These are phyloP conservation scores for Crocuta crocuta DNA, from an alignment of 2,113 vertebrate genomes.

Conservation along the genomic window DNA sequence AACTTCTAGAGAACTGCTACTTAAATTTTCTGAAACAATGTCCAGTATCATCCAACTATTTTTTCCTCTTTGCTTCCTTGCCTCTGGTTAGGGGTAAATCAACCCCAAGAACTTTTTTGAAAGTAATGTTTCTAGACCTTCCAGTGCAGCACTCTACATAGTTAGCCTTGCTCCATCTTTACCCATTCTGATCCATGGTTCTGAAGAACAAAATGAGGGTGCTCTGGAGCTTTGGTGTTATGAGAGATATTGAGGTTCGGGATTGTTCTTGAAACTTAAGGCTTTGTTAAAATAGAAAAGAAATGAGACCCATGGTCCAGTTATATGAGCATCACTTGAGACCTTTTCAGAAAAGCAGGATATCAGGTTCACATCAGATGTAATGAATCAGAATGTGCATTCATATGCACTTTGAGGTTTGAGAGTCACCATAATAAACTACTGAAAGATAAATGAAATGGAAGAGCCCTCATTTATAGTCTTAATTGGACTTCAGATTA, in stretches of 20 bases:
- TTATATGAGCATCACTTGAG: background rate
- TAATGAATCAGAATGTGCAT: background rate
- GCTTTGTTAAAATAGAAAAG: background rate
- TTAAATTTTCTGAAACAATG: background rate
- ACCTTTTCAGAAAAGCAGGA: background rate
- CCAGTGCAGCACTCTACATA: background rate
- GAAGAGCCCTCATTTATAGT: background rate
- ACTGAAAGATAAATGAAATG: background rate
- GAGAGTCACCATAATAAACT: background rate
- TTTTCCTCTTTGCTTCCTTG: background rate
- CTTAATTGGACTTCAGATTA: slow-evolving; percentile 36
- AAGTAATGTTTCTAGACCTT: background rate
- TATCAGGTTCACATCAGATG: background rate
- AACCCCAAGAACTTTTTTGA: background rate
- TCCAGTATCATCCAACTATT: background rate
- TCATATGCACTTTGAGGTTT: background rate
- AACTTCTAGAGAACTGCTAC: background rate
- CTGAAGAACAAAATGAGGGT: background rate
- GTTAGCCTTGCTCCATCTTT: background rate
- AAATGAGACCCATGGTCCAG: background rate
- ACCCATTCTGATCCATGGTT: background rate
- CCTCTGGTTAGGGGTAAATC: background rate
- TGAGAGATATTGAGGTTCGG: background rate
- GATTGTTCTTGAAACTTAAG: background rate
- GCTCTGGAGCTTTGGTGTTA: background rate